Percentiles rank a stretch among this genome's conserved stretches.
phyloP scores from a whole-genome alignment of 92 coral and sea anemone genomes.

The Desmophyllum pertusum region DNA sequence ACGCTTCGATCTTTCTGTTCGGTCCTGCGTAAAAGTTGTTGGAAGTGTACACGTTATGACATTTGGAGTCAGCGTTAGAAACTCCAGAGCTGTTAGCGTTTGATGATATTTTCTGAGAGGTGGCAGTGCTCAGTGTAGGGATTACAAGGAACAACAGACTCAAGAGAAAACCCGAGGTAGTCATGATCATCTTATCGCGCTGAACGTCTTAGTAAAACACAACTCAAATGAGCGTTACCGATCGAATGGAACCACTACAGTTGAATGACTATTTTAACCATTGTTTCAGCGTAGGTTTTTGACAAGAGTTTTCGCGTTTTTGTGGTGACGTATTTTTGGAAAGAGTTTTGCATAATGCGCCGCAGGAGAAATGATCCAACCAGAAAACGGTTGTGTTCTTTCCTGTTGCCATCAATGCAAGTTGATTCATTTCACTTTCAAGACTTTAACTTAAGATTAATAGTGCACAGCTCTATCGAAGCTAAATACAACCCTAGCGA shows the following conservation, averaged over 20 bases:
- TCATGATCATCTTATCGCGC: conserved; percentile 7
- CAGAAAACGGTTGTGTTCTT: too few species aligned
- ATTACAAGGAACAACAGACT: not conserved
- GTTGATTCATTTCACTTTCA: too few species aligned
- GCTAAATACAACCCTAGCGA: too few species aligned
- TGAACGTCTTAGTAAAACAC: not conserved
- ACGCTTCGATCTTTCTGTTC: conserved; percentile 3
- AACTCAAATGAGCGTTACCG: not conserved
- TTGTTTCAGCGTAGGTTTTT: not conserved
- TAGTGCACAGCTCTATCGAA: too few species aligned
- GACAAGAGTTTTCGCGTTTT: not conserved
- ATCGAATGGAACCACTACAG: not conserved
- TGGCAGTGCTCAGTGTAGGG: not conserved
- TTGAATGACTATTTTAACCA: not conserved
- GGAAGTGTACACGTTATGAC: not conserved
- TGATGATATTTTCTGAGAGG: not conserved
- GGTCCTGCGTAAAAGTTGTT: conserved; percentile 11
- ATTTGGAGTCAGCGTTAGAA: not conserved
- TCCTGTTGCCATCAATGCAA: too few species aligned
- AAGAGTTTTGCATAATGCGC: not conserved
- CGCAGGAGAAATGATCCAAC: too few species aligned
- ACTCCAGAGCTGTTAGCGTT: not conserved
- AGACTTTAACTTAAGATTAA: too few species aligned
- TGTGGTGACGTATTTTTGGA: not conserved
- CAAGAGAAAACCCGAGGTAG: not conserved